phyloP scores from a whole-genome alignment of 2,113 vertebrate species.

The Lagopus leucura region DNA sequence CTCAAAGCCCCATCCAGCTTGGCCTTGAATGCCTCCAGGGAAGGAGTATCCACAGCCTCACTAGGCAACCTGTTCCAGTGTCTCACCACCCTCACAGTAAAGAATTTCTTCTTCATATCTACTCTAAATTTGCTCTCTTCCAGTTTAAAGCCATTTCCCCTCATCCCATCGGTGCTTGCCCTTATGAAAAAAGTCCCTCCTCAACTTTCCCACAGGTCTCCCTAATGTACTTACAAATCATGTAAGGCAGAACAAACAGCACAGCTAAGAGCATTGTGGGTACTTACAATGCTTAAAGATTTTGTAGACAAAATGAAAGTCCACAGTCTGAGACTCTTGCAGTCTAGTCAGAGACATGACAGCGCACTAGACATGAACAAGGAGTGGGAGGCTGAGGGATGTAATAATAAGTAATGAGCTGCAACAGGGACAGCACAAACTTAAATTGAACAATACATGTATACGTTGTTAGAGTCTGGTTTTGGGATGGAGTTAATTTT shows the following conservation, averaged over 20 bases:
- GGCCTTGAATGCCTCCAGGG: no score
- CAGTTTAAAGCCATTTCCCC: no score
- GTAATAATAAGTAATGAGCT: background rate
- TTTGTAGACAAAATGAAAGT: background rate
- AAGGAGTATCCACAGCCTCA: no score
- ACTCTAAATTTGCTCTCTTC: no score
- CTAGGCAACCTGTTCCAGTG: no score
- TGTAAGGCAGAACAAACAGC: background rate
- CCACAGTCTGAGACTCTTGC: background rate
- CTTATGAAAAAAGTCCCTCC: no score
- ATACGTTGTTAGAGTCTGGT: background rate
- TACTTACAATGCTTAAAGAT: background rate
- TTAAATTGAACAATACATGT: background rate
- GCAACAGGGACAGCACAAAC: background rate
- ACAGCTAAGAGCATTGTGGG: background rate
- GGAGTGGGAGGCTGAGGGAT: background rate
- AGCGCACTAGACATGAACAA: background rate
- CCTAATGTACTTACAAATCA: background rate
- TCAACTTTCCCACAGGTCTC: no score
- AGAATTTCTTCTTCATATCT: no score
- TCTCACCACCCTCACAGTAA: no score
- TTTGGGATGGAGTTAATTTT: background rate
- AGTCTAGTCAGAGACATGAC: background rate
- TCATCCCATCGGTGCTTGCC: no score
- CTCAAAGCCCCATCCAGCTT: no score